Evolutionary conservation across 2,888 invertebrate species (phyloP).

Genomic region (Antitype chi): DNA sequence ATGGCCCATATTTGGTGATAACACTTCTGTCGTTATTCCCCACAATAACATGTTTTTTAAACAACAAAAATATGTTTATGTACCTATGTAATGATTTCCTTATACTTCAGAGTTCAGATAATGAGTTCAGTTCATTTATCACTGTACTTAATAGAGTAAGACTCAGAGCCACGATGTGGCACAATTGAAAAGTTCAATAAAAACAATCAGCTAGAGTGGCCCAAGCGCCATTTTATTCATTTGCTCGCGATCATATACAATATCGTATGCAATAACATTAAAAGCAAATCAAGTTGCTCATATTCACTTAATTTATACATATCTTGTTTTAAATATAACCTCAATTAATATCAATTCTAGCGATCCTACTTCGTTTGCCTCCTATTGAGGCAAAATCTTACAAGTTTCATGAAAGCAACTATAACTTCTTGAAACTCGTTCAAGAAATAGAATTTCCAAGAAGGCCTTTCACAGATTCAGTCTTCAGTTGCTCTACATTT

Average conservation of each 20-base stretch:
- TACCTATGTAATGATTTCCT: slow-evolving; percentile 4
- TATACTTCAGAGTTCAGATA: slow-evolving; percentile 23
- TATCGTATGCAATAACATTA: slow-evolving; percentile 36
- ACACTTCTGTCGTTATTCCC: not conserved
- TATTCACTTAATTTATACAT: slow-evolving; percentile 33
- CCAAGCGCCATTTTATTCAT: slow-evolving; percentile 60
- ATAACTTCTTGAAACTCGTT: slow-evolving; percentile 15
- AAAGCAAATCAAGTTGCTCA: slow-evolving; percentile 28
- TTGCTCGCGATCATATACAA: slow-evolving; percentile 50
- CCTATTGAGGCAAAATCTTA: slow-evolving; percentile 6
- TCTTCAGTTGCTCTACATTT: slow-evolving; percentile 12
- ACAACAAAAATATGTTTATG: slow-evolving; percentile 8
- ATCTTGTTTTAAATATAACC: slow-evolving; percentile 19
- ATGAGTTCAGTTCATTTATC: slow-evolving; percentile 36
- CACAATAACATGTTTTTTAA: slow-evolving; percentile 17
- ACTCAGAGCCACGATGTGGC: slow-evolving; percentile 26
- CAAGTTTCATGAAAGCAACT: slow-evolving; percentile 20
- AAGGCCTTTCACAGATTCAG: not conserved
- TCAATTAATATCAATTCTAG: slow-evolving; percentile 13
- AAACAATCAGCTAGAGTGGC: slow-evolving; percentile 63
- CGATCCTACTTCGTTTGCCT: not conserved
- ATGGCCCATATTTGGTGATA: slow-evolving; percentile 9
- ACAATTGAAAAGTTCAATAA: slow-evolving; percentile 63
- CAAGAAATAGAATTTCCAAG: slow-evolving; percentile 6
- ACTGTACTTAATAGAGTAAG: slow-evolving; percentile 21